These are phyloP conservation scores for Hippopotamyrus pictus DNA, from an alignment of 2,797 vertebrate species.

Conservation along the genomic window DNA sequence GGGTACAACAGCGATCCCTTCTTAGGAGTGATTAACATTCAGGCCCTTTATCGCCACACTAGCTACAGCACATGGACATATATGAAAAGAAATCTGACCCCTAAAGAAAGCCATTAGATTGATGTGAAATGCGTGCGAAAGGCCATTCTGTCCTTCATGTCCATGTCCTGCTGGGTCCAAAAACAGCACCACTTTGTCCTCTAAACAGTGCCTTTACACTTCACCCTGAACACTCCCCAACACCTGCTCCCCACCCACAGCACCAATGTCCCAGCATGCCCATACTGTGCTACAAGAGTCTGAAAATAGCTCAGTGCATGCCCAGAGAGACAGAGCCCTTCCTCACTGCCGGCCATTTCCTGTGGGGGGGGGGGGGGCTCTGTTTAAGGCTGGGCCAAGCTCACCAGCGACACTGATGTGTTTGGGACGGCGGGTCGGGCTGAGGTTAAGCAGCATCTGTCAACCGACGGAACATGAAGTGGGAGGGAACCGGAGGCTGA, in stretches of 20 bases:
- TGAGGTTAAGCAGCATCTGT: constrained; percentile 67
- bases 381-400: constrained; percentile 22
- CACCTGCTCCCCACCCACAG: background rate
- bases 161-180: background rate
- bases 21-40: background rate
- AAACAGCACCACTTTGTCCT: background rate
- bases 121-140: background rate
- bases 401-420: constrained; percentile 54
- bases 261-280: background rate
- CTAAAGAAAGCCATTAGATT: background rate
- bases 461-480: constrained; percentile 52
- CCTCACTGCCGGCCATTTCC: constrained; percentile 39
- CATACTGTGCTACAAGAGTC: constrained; percentile 17
- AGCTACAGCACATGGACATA: background rate
- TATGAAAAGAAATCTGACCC: background rate
- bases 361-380: constrained; percentile 30
- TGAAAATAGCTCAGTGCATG: background rate
- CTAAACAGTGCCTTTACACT: background rate
- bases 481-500: constrained; percentile 25
- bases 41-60: background rate
- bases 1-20: background rate
- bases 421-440: constrained; percentile 50
- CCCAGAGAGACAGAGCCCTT: constrained; percentile 29
- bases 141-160: background rate
- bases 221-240: background rate